Evolutionary conservation across 2,888 invertebrate species (phyloP).

Genomic region (Eupeodes latifasciatus): DNA sequence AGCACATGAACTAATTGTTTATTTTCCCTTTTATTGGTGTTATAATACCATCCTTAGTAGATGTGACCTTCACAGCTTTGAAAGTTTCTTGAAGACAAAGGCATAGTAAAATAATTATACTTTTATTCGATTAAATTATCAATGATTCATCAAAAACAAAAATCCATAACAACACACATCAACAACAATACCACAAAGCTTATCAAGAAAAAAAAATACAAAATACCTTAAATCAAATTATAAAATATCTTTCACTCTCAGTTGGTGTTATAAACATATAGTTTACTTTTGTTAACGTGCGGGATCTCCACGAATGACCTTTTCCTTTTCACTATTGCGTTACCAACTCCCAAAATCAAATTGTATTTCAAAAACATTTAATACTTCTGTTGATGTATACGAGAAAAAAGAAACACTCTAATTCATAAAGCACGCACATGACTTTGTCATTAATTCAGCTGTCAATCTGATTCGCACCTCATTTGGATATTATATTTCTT

Average conservation of each 20-base stretch:
- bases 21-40: too few species aligned
- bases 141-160: constrained; percentile 18
- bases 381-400: background rate
- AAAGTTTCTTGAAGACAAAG: background rate
- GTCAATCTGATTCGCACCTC: constrained; percentile 75
- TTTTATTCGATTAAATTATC: constrained; percentile 2
- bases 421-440: constrained; percentile 70
- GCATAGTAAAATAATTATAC: background rate
- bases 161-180: background rate
- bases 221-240: background rate
- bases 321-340: constrained; percentile 6
- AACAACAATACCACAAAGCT: background rate
- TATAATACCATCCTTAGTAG: background rate
- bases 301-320: constrained; percentile 44
- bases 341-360: constrained; percentile 19
- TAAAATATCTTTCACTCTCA: constrained; percentile 36
- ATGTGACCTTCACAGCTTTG: background rate
- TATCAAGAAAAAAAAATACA: background rate
- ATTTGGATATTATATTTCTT: constrained; percentile 55
- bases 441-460: constrained; percentile 67
- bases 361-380: constrained; percentile 13
- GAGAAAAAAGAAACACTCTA: constrained; percentile 36
- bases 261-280: constrained; percentile 35
- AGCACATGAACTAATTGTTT: too few species aligned
- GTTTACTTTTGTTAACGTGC: constrained; percentile 40